These are phyloP conservation scores for Altica lythri DNA, from an alignment of 2,888 invertebrate genomes.

Conservation along the genomic window DNA sequence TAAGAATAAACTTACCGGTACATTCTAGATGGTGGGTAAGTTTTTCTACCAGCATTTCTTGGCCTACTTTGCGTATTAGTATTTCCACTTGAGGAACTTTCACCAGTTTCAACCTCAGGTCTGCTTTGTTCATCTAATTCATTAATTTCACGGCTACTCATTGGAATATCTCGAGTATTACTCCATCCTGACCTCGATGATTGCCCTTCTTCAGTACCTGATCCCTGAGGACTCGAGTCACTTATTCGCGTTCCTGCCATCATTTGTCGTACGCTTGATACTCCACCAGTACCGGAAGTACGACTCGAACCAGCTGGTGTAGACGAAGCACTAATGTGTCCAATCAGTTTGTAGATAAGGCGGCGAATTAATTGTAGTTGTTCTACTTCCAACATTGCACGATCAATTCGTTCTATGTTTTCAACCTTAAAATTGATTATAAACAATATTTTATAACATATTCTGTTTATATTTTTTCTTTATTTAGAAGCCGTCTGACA, in stretches of 20 bases:
- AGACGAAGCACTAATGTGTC: constrained; percentile 59
- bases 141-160: constrained; percentile 2
- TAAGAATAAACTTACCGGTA: constrained; percentile 35
- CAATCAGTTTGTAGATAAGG: constrained; percentile 68
- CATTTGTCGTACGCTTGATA: constrained; percentile 56
- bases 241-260: constrained; percentile 57
- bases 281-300: constrained; percentile 41
- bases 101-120: neutral
- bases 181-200: neutral
- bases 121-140: neutral
- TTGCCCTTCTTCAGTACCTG: constrained; percentile 37
- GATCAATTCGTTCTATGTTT: constrained; percentile 53
- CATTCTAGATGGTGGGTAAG: constrained; percentile 51
- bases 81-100: neutral
- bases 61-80: constrained; percentile 31
- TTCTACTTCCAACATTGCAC: constrained; percentile 56
- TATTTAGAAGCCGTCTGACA: no score
- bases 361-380: constrained; percentile 65
- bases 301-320: constrained; percentile 41
- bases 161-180: neutral
- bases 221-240: constrained; percentile 52
- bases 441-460: constrained; percentile 52
- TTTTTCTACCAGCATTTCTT: constrained; percentile 46
- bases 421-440: constrained; percentile 32
- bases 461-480: no score